Evolutionary conservation across 2,113 vertebrate genomes (phyloP).

Genomic region (Stomatorhinus ivindoensis): DNA sequence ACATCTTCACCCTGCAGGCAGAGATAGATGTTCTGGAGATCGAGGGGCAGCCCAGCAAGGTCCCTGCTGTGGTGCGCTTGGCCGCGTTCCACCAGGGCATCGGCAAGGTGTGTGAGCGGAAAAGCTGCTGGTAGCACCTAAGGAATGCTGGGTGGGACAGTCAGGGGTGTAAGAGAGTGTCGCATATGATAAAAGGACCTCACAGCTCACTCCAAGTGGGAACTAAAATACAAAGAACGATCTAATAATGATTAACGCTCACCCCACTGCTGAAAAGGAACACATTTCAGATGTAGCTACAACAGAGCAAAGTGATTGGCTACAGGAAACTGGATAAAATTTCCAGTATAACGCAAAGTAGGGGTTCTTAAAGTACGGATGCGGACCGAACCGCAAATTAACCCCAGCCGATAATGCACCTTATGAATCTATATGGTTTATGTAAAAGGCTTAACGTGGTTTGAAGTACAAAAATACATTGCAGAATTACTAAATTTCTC

Average conservation of each 20-base stretch:
- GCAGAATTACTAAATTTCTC: background rate
- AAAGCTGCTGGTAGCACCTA: background rate
- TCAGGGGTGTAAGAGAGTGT: background rate
- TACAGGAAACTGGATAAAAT: background rate
- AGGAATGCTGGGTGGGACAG: background rate
- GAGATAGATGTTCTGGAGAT: slow-evolving; percentile 47
- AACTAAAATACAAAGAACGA: background rate
- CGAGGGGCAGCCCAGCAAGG: slow-evolving; percentile 37
- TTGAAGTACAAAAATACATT: too few species aligned
- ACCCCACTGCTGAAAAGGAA: background rate
- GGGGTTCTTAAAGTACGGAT: background rate
- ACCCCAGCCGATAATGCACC: background rate
- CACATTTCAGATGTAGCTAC: background rate
- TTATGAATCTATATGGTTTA: background rate
- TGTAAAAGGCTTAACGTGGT: too few species aligned
- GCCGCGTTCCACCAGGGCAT: slow-evolving; percentile 68
- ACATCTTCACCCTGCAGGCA: slow-evolving; percentile 73
- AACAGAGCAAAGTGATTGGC: background rate
- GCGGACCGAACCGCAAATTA: background rate
- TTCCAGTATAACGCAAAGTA: background rate
- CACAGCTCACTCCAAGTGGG: background rate
- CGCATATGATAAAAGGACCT: background rate
- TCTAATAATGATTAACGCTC: background rate
- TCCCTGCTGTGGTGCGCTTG: slow-evolving; percentile 57
- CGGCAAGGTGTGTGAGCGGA: slow-evolving; percentile 58